These are phyloP conservation scores for Limenitis camilla DNA, from an alignment of 2,888 invertebrate genomes.

Conservation along the genomic window DNA sequence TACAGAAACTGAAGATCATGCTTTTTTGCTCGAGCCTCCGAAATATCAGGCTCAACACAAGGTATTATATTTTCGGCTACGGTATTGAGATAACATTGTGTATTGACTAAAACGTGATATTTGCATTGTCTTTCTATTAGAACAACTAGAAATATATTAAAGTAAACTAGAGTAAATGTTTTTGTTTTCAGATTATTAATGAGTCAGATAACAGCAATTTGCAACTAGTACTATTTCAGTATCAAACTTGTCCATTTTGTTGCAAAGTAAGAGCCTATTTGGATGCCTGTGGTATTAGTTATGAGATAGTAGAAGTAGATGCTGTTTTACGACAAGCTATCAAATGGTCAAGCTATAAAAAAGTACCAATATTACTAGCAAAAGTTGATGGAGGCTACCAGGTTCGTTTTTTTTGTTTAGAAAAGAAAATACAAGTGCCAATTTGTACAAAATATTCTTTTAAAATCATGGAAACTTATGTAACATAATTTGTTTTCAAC, in stretches of 20 bases:
- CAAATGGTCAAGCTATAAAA: constrained; percentile 94
- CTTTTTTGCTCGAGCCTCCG: constrained; percentile 63
- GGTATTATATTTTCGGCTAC: no score
- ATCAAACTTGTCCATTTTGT: constrained; percentile 98
- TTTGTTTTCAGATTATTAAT: constrained; percentile 72
- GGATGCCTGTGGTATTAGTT: constrained; percentile 94
- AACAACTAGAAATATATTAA: no score
- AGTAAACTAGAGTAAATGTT: background rate
- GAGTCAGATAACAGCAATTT: constrained; percentile 79
- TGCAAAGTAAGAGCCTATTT: constrained; percentile 94
- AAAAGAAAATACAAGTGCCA: no score
- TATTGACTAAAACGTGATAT: background rate
- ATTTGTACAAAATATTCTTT: no score
- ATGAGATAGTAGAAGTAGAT: constrained; percentile 97
- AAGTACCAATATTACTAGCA: constrained; percentile 93
- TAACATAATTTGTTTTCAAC: no score
- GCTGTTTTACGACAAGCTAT: constrained; percentile 93
- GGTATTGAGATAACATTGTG: background rate
- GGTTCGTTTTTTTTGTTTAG: constrained; percentile 47
- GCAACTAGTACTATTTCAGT: constrained; percentile 93
- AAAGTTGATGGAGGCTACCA: constrained; percentile 83
- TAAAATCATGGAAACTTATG: no score
- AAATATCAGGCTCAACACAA: constrained; percentile 68
- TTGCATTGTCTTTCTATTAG: background rate
- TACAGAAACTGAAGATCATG: constrained; percentile 55